phyloP scores from a whole-genome alignment of 1,140 invertebrate species.

The Thalassaphorura encarpata region DNA sequence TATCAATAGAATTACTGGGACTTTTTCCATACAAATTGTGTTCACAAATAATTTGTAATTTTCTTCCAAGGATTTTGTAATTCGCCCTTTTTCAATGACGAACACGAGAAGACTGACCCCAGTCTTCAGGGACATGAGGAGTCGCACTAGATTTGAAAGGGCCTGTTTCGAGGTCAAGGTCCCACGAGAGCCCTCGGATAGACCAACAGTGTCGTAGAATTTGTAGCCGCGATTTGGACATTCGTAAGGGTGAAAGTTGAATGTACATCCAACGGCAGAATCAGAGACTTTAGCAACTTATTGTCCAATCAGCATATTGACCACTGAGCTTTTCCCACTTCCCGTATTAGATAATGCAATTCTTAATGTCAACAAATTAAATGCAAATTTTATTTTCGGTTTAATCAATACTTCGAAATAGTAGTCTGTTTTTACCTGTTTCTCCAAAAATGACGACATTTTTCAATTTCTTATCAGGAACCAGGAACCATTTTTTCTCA shows the following conservation, averaged over 20 bases:
- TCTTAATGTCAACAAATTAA: too few relatives aligned
- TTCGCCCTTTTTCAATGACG: constrained; percentile 1
- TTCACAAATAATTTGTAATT: constrained; percentile 7
- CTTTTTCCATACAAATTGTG: neutral
- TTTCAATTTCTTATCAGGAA: too few relatives aligned
- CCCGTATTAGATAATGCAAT: too few relatives aligned
- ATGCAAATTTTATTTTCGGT: too few relatives aligned
- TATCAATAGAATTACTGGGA: constrained; percentile 1
- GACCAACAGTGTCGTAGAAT: constrained; percentile 1
- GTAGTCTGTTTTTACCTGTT: too few relatives aligned
- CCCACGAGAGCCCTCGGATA: neutral
- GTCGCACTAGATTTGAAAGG: neutral
- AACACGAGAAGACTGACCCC: constrained; percentile 1
- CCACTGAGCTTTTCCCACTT: neutral
- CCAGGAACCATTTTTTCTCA: too few relatives aligned
- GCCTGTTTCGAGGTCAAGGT: neutral
- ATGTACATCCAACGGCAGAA: neutral
- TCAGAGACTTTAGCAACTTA: neutral
- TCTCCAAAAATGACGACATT: too few relatives aligned
- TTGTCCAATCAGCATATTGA: neutral
- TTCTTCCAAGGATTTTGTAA: neutral
- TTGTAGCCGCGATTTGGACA: neutral
- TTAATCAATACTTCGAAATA: too few relatives aligned
- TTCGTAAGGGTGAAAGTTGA: neutral
- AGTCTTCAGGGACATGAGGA: neutral